Conservation (phyloP, 2,797 vertebrate genomes). For the Pseudochirops cupreus region DNA sequence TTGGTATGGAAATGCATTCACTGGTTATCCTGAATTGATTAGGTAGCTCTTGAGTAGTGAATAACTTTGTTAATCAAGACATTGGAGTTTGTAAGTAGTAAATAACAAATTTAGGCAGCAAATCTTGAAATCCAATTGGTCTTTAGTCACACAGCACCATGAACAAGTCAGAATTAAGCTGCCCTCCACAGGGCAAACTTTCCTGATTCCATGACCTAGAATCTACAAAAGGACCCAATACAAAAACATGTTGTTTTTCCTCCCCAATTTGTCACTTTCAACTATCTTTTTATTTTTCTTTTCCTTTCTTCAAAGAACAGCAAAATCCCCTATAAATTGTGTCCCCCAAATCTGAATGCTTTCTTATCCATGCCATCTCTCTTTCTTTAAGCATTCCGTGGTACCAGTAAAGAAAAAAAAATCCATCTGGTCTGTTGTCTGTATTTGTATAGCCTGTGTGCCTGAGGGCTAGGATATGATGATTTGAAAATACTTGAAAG, state of each 20-base stretch:
- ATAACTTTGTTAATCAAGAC: background rate
- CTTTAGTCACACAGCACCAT: background rate
- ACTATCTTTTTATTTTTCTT: background rate
- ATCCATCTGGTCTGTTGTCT: background rate
- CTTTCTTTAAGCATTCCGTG: background rate
- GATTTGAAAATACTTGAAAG: constrained; percentile 3
- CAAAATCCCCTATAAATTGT: background rate
- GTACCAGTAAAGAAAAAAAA: background rate
- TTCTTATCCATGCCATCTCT: background rate
- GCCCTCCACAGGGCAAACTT: background rate
- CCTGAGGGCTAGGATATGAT: constrained; percentile 1
- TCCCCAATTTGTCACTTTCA: background rate
- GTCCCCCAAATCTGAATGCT: background rate
- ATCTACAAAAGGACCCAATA: background rate
- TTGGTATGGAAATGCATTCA: background rate
- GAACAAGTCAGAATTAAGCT: background rate
- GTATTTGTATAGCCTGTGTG: background rate
- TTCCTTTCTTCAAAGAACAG: constrained; percentile 6
- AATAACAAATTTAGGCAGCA: background rate
- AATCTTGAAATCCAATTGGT: background rate
- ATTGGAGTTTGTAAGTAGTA: background rate
- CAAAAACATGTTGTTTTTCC: constrained; percentile 26
- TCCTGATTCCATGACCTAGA: background rate
- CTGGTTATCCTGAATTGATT: background rate
- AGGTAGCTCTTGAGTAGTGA: constrained; percentile 1